phyloP scores from a whole-genome alignment of 2,888 invertebrate genomes.

The Ormyrus thymus region DNA sequence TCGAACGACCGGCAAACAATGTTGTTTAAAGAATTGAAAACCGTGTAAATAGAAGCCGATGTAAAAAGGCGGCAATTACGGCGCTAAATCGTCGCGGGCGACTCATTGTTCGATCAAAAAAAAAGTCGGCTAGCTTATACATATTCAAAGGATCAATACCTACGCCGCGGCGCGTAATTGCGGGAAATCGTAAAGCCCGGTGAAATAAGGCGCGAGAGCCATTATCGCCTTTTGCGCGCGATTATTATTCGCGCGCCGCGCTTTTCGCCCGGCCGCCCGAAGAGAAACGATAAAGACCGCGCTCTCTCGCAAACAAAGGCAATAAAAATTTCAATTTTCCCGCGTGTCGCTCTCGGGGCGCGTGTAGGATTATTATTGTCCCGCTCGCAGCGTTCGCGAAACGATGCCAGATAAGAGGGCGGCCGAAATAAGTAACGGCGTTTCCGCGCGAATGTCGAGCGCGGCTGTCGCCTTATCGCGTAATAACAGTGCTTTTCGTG shows the following conservation, averaged over 20 bases:
- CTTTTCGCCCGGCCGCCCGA: not conserved
- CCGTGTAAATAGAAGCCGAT: too few species aligned
- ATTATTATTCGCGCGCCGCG: constrained; percentile 42
- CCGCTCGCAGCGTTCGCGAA: too few species aligned
- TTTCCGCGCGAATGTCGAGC: too few species aligned
- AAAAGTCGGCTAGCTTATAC: constrained; percentile 1
- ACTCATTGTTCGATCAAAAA: constrained; percentile 37
- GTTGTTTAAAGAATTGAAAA: too few species aligned
- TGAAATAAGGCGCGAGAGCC: constrained; percentile 32
- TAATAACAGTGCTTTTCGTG: too few species aligned
- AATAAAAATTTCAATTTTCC: constrained; percentile 54
- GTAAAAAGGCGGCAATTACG: too few species aligned
- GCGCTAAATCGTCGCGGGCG: too few species aligned
- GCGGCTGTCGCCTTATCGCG: too few species aligned
- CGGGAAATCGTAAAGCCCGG: constrained; percentile 45
- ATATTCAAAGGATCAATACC: constrained; percentile 15
- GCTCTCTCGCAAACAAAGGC: constrained; percentile 41
- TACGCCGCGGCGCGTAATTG: constrained; percentile 27
- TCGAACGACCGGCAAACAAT: too few species aligned
- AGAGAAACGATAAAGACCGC: constrained; percentile 36
- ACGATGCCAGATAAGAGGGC: too few species aligned
- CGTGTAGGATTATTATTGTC: constrained; percentile 5
- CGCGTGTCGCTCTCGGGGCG: not conserved
- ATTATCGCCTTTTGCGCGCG: constrained; percentile 45
- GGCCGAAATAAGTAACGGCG: too few species aligned